A percentile compares a stretch with the other conserved stretches of the same genome.
Evolutionary conservation across 2,797 vertebrate genomes (phyloP).

Genomic region (Sciurus carolinensis): DNA sequence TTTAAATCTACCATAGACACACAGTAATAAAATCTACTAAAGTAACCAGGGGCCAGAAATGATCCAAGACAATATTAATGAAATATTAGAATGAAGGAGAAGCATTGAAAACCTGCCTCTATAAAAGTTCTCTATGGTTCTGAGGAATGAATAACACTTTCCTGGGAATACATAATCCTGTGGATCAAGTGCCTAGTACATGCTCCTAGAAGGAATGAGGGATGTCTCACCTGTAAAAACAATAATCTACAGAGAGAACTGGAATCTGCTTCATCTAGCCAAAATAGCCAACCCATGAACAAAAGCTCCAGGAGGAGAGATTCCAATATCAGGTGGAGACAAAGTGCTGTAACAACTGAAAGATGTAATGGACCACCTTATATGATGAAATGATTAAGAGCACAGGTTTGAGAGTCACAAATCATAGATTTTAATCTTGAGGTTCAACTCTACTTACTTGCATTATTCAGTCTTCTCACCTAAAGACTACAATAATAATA

Average conservation of each 20-base stretch:
- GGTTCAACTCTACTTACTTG: not conserved
- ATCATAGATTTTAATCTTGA: not conserved
- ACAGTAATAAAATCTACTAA: too few species aligned
- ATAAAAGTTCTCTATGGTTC: not conserved
- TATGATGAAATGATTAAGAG: not conserved
- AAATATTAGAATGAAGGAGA: not conserved
- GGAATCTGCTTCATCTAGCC: not conserved
- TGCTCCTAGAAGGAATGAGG: not conserved
- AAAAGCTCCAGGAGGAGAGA: not conserved
- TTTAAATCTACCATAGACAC: not conserved
- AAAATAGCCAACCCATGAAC: not conserved
- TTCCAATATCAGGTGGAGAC: not conserved
- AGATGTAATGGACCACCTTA: not conserved
- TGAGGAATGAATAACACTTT: conserved; percentile 5
- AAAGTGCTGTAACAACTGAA: not conserved
- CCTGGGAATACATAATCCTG: not conserved
- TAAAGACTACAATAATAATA: not conserved
- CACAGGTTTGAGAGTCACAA: not conserved
- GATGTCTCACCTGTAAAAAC: not conserved
- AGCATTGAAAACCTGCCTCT: not conserved
- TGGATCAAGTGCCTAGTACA: not conserved
- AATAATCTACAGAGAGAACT: not conserved
- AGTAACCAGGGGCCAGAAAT: not conserved
- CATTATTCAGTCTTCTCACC: not conserved
- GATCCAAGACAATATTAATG: not conserved